Conservation (phyloP, 92 coral and sea anemone genomes). For the Palythoa heliodiscus region DNA sequence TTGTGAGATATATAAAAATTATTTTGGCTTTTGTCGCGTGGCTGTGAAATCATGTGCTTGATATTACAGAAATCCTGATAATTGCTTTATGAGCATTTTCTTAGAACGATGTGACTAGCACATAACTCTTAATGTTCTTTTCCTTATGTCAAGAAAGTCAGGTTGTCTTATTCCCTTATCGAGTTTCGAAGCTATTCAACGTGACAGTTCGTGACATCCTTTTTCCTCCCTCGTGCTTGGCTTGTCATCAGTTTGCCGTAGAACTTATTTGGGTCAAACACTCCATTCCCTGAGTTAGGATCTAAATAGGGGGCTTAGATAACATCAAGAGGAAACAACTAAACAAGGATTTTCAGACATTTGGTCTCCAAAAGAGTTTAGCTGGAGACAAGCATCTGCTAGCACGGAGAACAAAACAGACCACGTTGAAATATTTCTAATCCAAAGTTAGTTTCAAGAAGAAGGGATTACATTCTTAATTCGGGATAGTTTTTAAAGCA, state of each 20-base stretch:
- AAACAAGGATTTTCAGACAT: slow-evolving; percentile 28
- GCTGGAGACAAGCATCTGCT: slow-evolving; percentile 28
- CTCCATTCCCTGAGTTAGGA: slow-evolving; percentile 3
- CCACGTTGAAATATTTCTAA: background rate
- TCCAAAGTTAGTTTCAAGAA: background rate
- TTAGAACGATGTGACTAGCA: slow-evolving; percentile 14
- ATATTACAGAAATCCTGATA: slow-evolving; percentile 32
- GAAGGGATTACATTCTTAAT: background rate
- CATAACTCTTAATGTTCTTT: slow-evolving; percentile 4
- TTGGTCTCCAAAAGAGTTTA: slow-evolving; percentile 44
- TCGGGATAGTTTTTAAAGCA: slow-evolving; percentile 23
- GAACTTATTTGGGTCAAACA: slow-evolving; percentile 33
- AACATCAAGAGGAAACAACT: slow-evolving; percentile 47
- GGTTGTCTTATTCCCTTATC: background rate
- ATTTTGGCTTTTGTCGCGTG: slow-evolving; percentile 38
- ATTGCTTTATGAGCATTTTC: slow-evolving; percentile 37
- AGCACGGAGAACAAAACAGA: background rate
- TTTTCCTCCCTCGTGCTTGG: slow-evolving; percentile 2
- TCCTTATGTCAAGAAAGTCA: slow-evolving; percentile 27
- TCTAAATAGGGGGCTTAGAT: slow-evolving; percentile 44
- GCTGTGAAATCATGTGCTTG: slow-evolving; percentile 23
- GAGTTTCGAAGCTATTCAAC: background rate
- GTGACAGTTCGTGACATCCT: slow-evolving; percentile 40
- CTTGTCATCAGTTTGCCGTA: slow-evolving; percentile 35
- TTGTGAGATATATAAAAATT: slow-evolving; percentile 24